Conservation (phyloP, 2,888 invertebrate genomes). For the Athripsodes cinereus region DNA sequence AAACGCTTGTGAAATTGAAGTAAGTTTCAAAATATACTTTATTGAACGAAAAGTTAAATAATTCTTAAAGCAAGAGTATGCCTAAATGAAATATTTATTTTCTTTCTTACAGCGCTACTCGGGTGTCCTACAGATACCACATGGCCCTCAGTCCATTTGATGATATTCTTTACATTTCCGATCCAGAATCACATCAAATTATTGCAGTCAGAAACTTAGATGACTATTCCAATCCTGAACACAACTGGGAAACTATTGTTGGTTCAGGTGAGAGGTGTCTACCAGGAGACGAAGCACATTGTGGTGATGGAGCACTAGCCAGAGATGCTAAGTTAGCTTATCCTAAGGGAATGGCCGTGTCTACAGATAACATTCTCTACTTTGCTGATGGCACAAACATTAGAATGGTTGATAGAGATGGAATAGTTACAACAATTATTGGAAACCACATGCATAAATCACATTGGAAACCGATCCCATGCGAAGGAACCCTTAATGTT, state of each 20-base stretch:
- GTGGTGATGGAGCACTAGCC: conserved; percentile 92
- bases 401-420: conserved; percentile 86
- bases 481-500: conserved; percentile 84
- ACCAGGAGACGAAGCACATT: conserved; percentile 89
- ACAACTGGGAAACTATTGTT: conserved; percentile 92
- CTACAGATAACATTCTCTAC: conserved; percentile 85
- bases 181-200: conserved; percentile 93
- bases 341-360: conserved; percentile 94
- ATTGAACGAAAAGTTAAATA: background rate
- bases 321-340: conserved; percentile 90
- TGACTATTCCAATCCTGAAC: conserved; percentile 79
- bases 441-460: conserved; percentile 91
- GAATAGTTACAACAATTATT: conserved; percentile 86
- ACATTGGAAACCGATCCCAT: conserved; percentile 90
- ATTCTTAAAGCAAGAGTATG: background rate
- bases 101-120: conserved; percentile 64
- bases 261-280: conserved; percentile 92
- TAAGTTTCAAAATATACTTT: conserved; percentile 42
- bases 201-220: conserved; percentile 77
- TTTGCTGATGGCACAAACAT: conserved; percentile 96
- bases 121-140: conserved; percentile 94
- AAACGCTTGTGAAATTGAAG: conserved; percentile 76
- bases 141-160: conserved; percentile 93
- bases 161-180: conserved; percentile 90
- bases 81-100: background rate